Percentiles rank a stretch among this genome's conserved stretches.
phyloP scores from a whole-genome alignment of 2,888 invertebrate genomes.

The Arctia plantaginis region DNA sequence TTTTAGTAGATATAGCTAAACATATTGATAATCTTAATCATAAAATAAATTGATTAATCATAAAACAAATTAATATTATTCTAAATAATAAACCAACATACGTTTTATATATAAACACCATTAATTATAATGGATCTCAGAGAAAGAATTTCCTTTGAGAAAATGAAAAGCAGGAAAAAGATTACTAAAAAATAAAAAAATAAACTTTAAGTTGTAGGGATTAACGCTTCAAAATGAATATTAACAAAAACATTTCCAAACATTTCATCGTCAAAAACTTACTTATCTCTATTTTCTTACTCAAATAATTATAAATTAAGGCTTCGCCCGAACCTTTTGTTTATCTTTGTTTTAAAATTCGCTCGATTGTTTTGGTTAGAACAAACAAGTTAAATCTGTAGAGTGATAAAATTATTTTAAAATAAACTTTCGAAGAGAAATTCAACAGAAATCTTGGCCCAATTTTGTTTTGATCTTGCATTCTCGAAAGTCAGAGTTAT shows the following conservation, averaged over 20 bases:
- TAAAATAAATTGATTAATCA: too few species aligned
- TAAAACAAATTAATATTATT: background rate
- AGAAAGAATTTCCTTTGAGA: too few species aligned
- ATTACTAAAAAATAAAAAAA: background rate
- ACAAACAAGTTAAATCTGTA: constrained; percentile 44
- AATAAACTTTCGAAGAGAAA: constrained; percentile 39
- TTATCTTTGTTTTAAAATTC: constrained; percentile 36
- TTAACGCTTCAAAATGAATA: background rate
- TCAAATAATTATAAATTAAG: constrained; percentile 33
- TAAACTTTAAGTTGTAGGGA: background rate
- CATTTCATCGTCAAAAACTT: background rate
- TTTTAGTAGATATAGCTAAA: background rate
- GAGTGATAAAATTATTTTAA: constrained; percentile 43
- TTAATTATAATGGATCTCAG: too few species aligned
- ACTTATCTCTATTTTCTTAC: constrained; percentile 10
- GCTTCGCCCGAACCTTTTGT: constrained; percentile 23
- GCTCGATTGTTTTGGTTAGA: constrained; percentile 19
- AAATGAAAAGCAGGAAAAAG: background rate
- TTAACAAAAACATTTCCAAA: background rate
- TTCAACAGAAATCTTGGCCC: constrained; percentile 39
- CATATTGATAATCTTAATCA: background rate
- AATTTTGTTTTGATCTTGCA: constrained; percentile 48
- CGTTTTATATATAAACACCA: too few species aligned
- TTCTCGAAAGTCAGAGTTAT: constrained; percentile 38
- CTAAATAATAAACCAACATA: background rate